Conservation (phyloP, 1,140 invertebrate species). For the Diorhabda elongata region DNA sequence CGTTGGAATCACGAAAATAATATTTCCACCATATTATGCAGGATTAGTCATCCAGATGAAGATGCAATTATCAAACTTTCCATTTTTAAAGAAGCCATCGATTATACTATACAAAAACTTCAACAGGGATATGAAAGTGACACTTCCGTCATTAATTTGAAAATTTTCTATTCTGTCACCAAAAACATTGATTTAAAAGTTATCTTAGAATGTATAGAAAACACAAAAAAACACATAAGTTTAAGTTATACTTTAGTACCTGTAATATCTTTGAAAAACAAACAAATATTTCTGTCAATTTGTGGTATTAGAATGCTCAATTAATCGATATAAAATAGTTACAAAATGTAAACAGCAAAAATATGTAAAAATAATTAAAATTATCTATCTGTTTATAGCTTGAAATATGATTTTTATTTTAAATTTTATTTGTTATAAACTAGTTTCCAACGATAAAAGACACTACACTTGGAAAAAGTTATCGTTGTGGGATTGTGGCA, state of each 20-base stretch:
- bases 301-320: slow-evolving; percentile 53
- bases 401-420: too few relatives aligned
- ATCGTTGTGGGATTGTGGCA: too few relatives aligned
- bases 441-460: too few relatives aligned
- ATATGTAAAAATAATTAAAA: too few relatives aligned
- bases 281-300: slow-evolving; percentile 73
- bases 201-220: slow-evolving; percentile 52
- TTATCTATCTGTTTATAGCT: too few relatives aligned
- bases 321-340: too few relatives aligned
- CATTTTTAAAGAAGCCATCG: slow-evolving; percentile 63
- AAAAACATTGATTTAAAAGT: slow-evolving; percentile 54
- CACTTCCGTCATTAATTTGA: slow-evolving; percentile 61
- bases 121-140: slow-evolving; percentile 60
- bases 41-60: slow-evolving; percentile 59
- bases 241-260: slow-evolving; percentile 72
- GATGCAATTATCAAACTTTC: slow-evolving; percentile 52
- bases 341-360: too few relatives aligned
- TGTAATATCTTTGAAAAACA: slow-evolving; percentile 70
- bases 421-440: too few relatives aligned
- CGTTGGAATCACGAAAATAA: slow-evolving; percentile 86
- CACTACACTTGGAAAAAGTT: too few relatives aligned
- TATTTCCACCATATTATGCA: slow-evolving; percentile 77
- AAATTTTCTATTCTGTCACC: slow-evolving; percentile 69
- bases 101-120: slow-evolving; percentile 69
- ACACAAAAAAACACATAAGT: slow-evolving; percentile 48